Conservation (phyloP, 2,797 vertebrate genomes). For the Urocyon cinereoargenteus region DNA sequence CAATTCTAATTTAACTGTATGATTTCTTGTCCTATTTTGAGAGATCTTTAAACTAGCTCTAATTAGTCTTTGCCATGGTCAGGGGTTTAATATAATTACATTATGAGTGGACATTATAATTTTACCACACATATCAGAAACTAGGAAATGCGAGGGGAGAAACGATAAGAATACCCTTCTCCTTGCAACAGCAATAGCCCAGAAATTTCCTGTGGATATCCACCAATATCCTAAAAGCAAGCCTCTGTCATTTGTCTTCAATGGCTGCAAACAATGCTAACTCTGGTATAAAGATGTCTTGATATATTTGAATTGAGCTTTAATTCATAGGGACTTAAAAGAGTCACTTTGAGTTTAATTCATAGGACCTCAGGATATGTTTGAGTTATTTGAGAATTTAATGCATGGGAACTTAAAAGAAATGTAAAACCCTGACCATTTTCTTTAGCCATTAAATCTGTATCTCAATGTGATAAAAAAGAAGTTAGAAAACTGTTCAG, state of each 20-base stretch:
- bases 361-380: not conserved
- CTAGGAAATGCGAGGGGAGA: not conserved
- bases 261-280: not conserved
- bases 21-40: not conserved
- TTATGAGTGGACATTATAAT: not conserved
- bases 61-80: not conserved
- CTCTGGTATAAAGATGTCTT: not conserved
- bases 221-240: not conserved
- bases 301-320: not conserved
- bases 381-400: constrained; percentile 47
- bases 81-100: not conserved
- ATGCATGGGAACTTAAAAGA: constrained; percentile 25
- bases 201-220: not conserved
- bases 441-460: not conserved
- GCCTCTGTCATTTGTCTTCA: not conserved
- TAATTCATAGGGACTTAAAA: constrained; percentile 41
- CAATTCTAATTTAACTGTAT: not conserved
- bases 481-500: not conserved
- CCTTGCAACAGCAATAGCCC: not conserved
- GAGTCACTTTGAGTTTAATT: constrained; percentile 31
- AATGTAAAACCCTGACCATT: not conserved
- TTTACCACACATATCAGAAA: not conserved
- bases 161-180: not conserved
- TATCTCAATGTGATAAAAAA: not conserved
- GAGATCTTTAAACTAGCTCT: not conserved